Base-by-base conservation (phyloP, 2,797 vertebrate genomes). In the Glyptemys insculpta region DNA sequence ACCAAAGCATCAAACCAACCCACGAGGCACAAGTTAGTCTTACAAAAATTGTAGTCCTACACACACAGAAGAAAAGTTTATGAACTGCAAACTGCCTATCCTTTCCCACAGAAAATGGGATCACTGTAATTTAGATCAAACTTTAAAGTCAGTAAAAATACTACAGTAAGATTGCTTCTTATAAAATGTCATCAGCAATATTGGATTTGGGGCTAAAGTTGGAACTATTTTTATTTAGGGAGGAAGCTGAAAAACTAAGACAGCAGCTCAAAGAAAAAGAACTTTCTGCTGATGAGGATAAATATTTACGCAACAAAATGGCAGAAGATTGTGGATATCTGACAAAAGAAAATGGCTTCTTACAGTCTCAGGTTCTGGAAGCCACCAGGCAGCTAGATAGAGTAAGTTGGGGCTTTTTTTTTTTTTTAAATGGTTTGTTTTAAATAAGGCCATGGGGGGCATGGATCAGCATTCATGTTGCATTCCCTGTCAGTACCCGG, bases 191-290 rank as follows among this genome's bases (percentile, higher is more conserved):
- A 88, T 57, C 31, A 96, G 85, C 34, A 83, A 78, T 79, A 83
- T 15, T n/a, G n/a, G 5, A 85, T 47, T 74, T 44, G n/a, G 59
- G 19, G 65, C 88, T 84, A 76, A 81, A 91, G 91, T 76, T 84
- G 72, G 23, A 49, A 81, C 76, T 85, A 52, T 80, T 52, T 87
- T 44, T 47, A 89, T 56, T 19, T 85, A 95, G 95, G 34, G 87
- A 81, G 54, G 90, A 96, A 85, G 81, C 76, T 19, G 81, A 95
- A 92, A 96, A 92, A 59, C 88, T 96, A 84, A 95, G 86, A 83
- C 89, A 92, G 88, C 12, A 80, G 47, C 86, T 97, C 31, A 96
- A 90, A 91, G 96, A 97, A 54, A 94, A 87, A 72, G 37, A 94
- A 50, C 41, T 95, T 79, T 72, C 83, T 7, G 16, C 65, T 80